These are phyloP conservation scores for Meloidogyne hapla DNA, from an alignment of 1,140 invertebrate genomes.

Conservation along the genomic window DNA sequence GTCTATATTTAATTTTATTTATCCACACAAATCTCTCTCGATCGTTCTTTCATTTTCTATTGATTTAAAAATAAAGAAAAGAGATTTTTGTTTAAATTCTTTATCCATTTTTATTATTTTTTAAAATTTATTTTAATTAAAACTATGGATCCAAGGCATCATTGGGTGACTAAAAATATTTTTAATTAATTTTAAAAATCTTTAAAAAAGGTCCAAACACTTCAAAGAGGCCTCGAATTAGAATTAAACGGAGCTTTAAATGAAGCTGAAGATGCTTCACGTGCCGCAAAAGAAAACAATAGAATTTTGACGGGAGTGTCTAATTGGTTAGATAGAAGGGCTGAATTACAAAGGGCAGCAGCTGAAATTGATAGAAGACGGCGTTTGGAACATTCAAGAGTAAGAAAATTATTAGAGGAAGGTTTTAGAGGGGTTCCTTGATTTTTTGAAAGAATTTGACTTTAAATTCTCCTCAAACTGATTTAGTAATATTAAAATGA, in stretches of 20 bases:
- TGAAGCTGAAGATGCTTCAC: conserved; percentile 21
- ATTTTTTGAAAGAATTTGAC: too few species aligned
- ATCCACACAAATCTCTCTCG: neutral
- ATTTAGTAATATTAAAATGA: neutral
- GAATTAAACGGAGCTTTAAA: conserved; percentile 26
- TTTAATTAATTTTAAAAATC: neutral
- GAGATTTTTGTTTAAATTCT: neutral
- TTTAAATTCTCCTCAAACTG: neutral
- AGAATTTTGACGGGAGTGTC: conserved; percentile 7
- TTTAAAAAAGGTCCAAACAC: conserved; percentile 24
- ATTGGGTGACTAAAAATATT: neutral
- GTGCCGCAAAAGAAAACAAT: conserved; percentile 15
- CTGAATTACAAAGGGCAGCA: conserved; percentile 1
- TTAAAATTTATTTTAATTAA: neutral
- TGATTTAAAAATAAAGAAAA: neutral
- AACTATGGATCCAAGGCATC: neutral
- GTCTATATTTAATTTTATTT: neutral
- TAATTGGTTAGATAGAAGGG: conserved; percentile 17
- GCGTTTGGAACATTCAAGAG: conserved; percentile 1
- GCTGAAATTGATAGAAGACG: conserved; percentile 23
- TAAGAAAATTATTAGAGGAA: neutral
- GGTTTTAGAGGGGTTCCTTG: too few species aligned
- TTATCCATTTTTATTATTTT: too few species aligned
- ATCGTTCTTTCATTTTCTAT: neutral
- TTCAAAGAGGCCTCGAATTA: conserved; percentile 19